These are phyloP conservation scores for Rhombomys opimus DNA, from an alignment of 2,113 vertebrate genomes.

Conservation along the genomic window DNA sequence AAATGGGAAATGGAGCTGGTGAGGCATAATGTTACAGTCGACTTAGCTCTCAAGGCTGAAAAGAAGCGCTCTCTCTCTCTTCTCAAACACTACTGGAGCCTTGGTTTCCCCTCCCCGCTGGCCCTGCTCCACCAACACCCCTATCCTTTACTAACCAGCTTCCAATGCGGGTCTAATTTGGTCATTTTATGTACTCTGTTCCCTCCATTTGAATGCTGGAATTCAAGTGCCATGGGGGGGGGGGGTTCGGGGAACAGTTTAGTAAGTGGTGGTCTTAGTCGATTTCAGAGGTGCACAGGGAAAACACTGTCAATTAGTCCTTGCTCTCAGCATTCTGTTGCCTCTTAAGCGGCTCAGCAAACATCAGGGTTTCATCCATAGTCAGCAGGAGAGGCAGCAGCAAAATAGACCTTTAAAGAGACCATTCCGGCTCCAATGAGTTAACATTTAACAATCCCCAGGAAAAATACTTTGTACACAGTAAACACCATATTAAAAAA, in stretches of 20 bases:
- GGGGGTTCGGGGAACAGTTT: neutral
- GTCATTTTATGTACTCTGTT: neutral
- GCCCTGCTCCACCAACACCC: neutral
- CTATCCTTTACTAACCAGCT: neutral
- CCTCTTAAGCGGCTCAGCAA: neutral
- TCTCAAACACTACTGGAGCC: neutral
- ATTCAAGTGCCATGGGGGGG: fast-evolving
- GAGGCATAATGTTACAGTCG: neutral
- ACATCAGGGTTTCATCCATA: neutral
- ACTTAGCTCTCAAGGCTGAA: neutral
- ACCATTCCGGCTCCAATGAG: neutral
- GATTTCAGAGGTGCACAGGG: constrained; percentile 17
- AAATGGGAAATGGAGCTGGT: neutral
- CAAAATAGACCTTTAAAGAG: neutral
- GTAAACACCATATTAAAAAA: neutral
- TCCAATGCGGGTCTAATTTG: neutral
- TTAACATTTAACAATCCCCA: constrained; percentile 26
- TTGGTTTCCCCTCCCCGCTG: fast-evolving
- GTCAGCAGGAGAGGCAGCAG: neutral
- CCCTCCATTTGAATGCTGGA: neutral
- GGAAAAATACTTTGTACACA: constrained; percentile 13
- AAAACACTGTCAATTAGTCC: neutral
- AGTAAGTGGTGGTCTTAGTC: neutral
- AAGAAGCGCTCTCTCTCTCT: neutral
- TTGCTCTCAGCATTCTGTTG: neutral